A percentile compares a stretch with the other conserved stretches of the same genome.
These are phyloP conservation scores for Cataglyphis livida DNA, from an alignment of 2,888 invertebrate species.

Conservation along the genomic window DNA sequence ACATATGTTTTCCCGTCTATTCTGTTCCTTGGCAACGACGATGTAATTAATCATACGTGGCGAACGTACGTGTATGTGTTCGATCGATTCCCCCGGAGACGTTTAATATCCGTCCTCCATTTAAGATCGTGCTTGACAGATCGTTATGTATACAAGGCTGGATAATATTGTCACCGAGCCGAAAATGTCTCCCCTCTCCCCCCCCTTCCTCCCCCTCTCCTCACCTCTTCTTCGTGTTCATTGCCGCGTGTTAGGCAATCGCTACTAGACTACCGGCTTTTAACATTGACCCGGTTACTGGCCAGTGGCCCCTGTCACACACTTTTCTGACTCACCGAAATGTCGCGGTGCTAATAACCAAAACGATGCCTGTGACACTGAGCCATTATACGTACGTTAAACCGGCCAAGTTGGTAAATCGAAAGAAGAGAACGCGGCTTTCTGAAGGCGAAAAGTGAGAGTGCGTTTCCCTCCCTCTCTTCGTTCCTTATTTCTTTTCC, in stretches of 20 bases:
- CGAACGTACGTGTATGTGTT: background rate
- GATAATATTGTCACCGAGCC: constrained; percentile 57
- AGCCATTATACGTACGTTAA: constrained; percentile 81
- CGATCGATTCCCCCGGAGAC: background rate
- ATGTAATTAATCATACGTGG: constrained; percentile 23
- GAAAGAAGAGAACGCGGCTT: constrained; percentile 26
- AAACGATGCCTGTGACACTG: constrained; percentile 82
- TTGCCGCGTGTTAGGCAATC: constrained; percentile 71
- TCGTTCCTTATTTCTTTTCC: background rate
- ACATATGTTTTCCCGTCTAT: background rate
- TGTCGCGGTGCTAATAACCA: constrained; percentile 53
- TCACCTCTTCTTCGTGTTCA: background rate
- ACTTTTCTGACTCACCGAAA: constrained; percentile 49
- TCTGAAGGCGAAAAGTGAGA: constrained; percentile 77
- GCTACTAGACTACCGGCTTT: constrained; percentile 64
- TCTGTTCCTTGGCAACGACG: background rate
- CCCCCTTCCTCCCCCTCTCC: too few relatives aligned
- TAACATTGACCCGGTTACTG: constrained; percentile 84
- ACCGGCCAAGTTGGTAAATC: constrained; percentile 67
- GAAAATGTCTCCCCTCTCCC: constrained; percentile 50
- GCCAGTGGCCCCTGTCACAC: constrained; percentile 79
- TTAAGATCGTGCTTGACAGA: constrained; percentile 25
- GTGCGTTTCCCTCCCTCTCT: constrained; percentile 52
- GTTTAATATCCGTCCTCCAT: constrained; percentile 21
- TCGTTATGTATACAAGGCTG: constrained; percentile 47